Base-by-base conservation (phyloP, 2,797 vertebrate genomes). In the Pangasius macronema region DNA sequence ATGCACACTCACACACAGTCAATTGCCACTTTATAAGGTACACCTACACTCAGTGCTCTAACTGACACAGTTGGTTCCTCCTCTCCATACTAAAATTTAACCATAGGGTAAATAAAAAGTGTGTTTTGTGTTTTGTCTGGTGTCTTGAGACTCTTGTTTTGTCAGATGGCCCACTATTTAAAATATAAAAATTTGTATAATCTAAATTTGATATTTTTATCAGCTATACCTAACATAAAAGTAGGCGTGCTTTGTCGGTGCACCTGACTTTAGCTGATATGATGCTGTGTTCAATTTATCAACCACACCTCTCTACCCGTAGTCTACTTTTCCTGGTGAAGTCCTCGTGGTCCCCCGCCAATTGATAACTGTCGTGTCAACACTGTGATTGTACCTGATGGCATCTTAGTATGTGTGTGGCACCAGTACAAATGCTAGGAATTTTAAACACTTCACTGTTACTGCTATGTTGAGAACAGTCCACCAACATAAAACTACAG, bases 381-480 rank as follows among this genome's bases (percentile, higher is more conserved):
- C n/a, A n/a, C n/a, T n/a, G n/a, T n/a, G n/a, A n/a, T n/a, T n/a
- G n/a, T n/a, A n/a, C n/a, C n/a, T n/a, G n/a, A n/a, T 42, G 57
- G 36, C 79, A 81, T 36, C 30, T 79, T 33, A 22, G 76, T 57
- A 57, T 57, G 14, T 82, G 57, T 82, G 80, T 82, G 57, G 39
- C 18, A 67, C 81, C 27, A 82, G 27, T 65, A 65, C 27, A 83
- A 68, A 68, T 36, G 16, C 80, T 42, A 63, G 39, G 14, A 63
- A 82, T 46, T 24, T 39, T 27, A 81, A 81, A 61, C 33, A 81
- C 11, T 30, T n/a, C n/a, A 46, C 7, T 20, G 80, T 82, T 46
- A 63, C 39, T 42, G 57, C 13, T 42, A 61, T 61, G 75, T 7
- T 55, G 14, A 33, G 51, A 55, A 55, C 49, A 72, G 20, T 72